Evolutionary conservation across 2,113 vertebrate genomes (phyloP).

Genomic region (Pygoscelis adeliae): DNA sequence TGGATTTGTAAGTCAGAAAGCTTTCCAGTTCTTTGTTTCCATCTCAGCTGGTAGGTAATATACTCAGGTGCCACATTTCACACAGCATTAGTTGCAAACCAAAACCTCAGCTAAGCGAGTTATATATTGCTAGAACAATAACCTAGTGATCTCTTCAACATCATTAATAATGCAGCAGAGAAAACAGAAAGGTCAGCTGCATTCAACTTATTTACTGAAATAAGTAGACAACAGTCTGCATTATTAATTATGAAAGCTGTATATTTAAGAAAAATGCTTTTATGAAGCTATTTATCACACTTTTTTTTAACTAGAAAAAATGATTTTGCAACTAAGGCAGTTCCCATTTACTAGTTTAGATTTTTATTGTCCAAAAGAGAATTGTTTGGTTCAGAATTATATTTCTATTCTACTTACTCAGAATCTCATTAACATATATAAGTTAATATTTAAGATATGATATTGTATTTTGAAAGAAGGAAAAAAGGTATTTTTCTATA

Average conservation of each 20-base stretch:
- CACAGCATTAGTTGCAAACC: neutral
- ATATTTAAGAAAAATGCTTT: neutral
- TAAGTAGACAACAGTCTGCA: neutral
- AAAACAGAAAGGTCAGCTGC: constrained; percentile 33
- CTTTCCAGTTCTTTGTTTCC: neutral
- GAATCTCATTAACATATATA: neutral
- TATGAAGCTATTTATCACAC: neutral
- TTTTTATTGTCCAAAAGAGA: neutral
- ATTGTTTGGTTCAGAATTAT: neutral
- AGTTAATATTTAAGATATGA: neutral
- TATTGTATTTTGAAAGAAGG: neutral
- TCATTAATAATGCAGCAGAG: constrained; percentile 40
- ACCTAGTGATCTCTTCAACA: neutral
- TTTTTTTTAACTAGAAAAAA: neutral
- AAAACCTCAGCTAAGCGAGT: neutral
- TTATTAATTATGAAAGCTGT: constrained; percentile 41
- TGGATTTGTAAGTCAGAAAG: neutral
- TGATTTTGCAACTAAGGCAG: neutral
- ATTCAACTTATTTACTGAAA: constrained; percentile 52
- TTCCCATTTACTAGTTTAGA: neutral
- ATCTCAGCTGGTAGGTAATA: neutral
- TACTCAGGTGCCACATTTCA: neutral
- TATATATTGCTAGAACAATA: constrained; percentile 13
- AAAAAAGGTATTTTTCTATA: neutral
- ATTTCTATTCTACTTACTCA: constrained; percentile 9